Evolutionary conservation across 2,797 vertebrate species (phyloP).

Genomic region (Odontamblyopus rebecca): DNA sequence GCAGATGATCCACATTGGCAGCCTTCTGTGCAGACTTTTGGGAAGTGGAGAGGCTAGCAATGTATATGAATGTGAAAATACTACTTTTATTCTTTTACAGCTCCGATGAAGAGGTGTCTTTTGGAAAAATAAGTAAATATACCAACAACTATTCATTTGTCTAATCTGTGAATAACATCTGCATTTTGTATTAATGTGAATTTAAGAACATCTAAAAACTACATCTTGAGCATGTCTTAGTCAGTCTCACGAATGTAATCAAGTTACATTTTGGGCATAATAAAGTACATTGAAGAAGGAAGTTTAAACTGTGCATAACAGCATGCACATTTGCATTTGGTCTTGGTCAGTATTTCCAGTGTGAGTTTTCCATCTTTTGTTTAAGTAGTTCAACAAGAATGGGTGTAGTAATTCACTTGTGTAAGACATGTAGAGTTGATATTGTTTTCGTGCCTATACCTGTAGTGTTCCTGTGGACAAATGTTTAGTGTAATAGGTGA

Average conservation of each 20-base stretch:
- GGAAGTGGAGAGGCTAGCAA: background rate
- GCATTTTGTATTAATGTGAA: background rate
- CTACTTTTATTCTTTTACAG: background rate
- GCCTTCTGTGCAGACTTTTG: background rate
- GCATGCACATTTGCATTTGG: background rate
- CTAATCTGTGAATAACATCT: background rate
- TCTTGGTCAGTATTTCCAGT: background rate
- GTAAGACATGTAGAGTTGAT: background rate
- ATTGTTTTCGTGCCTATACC: conserved; percentile 12
- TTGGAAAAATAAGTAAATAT: background rate
- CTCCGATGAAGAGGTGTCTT: background rate
- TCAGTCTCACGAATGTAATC: background rate
- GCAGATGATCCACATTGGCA: conserved; percentile 7
- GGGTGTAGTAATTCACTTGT: background rate
- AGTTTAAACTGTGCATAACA: background rate
- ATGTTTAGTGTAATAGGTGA: conserved; percentile 55
- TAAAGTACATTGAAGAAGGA: background rate
- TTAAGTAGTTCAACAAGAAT: background rate
- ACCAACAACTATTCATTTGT: background rate
- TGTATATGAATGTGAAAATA: conserved; percentile 3
- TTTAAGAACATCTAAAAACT: background rate
- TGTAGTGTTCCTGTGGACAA: conserved; percentile 39
- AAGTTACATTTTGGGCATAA: background rate
- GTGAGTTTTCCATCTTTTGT: background rate
- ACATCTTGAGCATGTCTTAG: background rate